Evolutionary conservation across 2,888 invertebrate genomes (phyloP).

Genomic region (Cosmorhoe ocellata): DNA sequence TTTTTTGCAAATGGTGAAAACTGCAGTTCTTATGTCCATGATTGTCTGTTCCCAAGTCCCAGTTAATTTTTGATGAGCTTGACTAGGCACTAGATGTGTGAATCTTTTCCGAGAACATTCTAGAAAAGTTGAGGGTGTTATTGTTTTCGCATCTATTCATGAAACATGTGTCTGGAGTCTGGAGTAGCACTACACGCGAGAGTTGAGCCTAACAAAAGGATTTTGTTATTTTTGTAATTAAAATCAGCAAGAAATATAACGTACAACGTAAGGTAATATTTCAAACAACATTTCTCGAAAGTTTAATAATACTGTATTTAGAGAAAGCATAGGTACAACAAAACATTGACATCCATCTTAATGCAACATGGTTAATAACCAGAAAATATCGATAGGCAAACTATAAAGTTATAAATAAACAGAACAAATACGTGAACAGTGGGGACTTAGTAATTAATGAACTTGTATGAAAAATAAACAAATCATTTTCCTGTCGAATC

Average conservation of each 20-base stretch:
- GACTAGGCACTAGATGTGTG: neutral
- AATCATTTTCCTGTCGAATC: constrained; percentile 4
- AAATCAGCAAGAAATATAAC: too few relatives aligned
- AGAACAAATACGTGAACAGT: constrained; percentile 12
- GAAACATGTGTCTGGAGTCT: constrained; percentile 10
- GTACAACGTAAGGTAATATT: too few relatives aligned
- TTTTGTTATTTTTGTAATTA: neutral
- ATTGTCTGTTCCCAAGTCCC: too few relatives aligned
- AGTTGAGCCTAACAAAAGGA: neutral
- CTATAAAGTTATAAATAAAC: constrained; percentile 2
- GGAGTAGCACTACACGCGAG: constrained; percentile 1
- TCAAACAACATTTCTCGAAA: neutral
- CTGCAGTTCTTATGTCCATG: too few relatives aligned
- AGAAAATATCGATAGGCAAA: too few relatives aligned
- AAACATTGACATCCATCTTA: too few relatives aligned
- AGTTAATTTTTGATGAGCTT: too few relatives aligned
- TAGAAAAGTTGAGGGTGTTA: constrained; percentile 6
- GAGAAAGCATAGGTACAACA: too few relatives aligned
- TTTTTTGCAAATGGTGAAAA: too few relatives aligned
- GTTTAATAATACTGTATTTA: neutral
- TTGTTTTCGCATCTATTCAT: constrained; percentile 19
- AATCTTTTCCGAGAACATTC: neutral
- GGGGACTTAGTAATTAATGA: constrained; percentile 11
- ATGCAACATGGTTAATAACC: too few relatives aligned
- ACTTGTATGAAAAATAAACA: constrained; percentile 12